Evolutionary conservation across 2,888 invertebrate genomes (phyloP), one percentile per base, ranked within the genome.

Genomic region (Pristionchus fissidentatus): DNA sequence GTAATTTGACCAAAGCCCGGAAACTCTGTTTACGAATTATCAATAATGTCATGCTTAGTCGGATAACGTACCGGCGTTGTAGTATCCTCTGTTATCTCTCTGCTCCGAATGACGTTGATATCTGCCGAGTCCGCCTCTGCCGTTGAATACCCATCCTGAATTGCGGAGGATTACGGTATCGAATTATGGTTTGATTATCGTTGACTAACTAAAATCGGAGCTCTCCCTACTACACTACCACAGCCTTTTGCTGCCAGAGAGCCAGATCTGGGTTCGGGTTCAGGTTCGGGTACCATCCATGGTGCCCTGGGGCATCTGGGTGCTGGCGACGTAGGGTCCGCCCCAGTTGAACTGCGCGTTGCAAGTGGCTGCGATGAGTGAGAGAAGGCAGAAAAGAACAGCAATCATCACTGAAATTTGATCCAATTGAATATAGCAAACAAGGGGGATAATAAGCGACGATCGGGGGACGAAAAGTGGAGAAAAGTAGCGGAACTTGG

Each of bases 91-190:
- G 13, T 29, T n/a, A n/a, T 75, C 75, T 32, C 43, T n/a, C 10
- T 26, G n/a, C 15, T 75, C 49, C 13, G 43, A 26, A 15, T 75
- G 75, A 75, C 75, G 75, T 4, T 29, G 26, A 29, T 46, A 75
- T 13, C 75, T 7, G 29, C 75, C 75, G 29, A 75, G 75, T 29
- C 75, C 75, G 19, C 75, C 75, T 22, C 29, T 43, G 29, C 75
- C 75, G 49, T 75, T 75, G 49, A 29, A 75, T 46, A 75, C 75
- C 75, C 75, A 75, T 22, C 75, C 75, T 75, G 75, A 43, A 73
- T n/a, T 35, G 19, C 13, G 1, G 35, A 2, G n/a, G n/a, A n/a
- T n/a, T n/a, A n/a, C n/a, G n/a, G n/a, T 4, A 38, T 29, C 22
- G 4, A 66, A 41, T 7, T 35, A 62, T n/a, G 57, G 22, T 29